Base-by-base conservation (phyloP, 2,888 invertebrate genomes). In the Xestoiulus laeticollis region DNA sequence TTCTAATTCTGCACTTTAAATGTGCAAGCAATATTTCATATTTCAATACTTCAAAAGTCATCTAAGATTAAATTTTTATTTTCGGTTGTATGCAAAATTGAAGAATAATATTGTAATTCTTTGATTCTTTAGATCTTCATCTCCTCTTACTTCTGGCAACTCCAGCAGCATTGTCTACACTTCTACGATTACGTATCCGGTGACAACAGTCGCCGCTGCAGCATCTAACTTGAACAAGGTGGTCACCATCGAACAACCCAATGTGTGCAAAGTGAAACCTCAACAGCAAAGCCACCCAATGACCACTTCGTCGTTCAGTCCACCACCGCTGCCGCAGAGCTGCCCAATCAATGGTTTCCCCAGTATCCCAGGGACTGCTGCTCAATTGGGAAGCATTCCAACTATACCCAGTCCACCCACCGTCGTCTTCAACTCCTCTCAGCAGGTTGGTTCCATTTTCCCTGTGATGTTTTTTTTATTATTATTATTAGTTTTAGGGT, bases 181-280 rank as follows among this genome's bases (percentile, higher is more conserved):
- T 1, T 84, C 84, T 12, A 59, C 85, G 53, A 85, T 87, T n/a
- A 59, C 59, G 53, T 89, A 86, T 33, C 10, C 53, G 43, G 32
- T 19, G 10, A 26, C 32, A 53, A 33, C 88, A 10, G 43, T n/a
- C 30, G 30, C 88, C 2, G 87, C 44, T 5, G 43, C 84, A 3
- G 8, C 84, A 16, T 43, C 84, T 10, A 22, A 1, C 33, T 12
- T 88, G 19, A 48, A 84, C 84, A 32, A 88, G 33, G 32, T 30
- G 16, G 85, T 53, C 8, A 16, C 53, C 12, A 43, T 84, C 16
- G 91, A 92, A 88, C 91, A 91, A 86, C 91, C 90, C 87, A 92
- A 92, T 89, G 91, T 92, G 22, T 92, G 92, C 90, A 91, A 95
- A 94, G 96, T 96, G 90, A 96, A 96, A 92, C 96, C 96, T 88